phyloP scores from a whole-genome alignment of 2,797 vertebrate genomes.

The Esox lucius region DNA sequence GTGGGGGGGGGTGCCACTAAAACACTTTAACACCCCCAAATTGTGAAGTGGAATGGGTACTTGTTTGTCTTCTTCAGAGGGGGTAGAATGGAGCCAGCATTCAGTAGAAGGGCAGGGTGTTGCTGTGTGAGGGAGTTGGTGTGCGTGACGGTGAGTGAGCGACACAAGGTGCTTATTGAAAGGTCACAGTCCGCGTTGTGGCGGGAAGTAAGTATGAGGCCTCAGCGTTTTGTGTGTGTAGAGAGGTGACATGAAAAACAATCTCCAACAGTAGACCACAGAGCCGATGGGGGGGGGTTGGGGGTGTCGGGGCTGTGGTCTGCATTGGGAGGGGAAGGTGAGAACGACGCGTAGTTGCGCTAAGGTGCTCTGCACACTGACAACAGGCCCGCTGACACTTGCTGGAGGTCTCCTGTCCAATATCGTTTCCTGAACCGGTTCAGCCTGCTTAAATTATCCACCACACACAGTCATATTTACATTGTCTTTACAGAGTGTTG shows the following conservation, averaged over 20 bases:
- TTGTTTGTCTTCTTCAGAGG: neutral
- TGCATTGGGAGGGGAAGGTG: slow-evolving; percentile 34
- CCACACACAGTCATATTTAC: too few species aligned
- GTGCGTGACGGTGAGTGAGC: neutral
- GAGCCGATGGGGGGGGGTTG: neutral
- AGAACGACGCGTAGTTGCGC: slow-evolving; percentile 31
- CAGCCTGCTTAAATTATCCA: too few species aligned
- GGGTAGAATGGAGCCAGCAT: neutral
- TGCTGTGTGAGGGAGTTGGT: neutral
- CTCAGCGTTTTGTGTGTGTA: slow-evolving; percentile 30
- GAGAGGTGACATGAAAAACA: slow-evolving; percentile 26
- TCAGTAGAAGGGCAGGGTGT: neutral
- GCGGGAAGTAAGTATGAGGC: slow-evolving; percentile 31
- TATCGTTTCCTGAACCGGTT: too few species aligned
- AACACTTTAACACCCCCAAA: neutral
- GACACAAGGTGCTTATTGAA: neutral
- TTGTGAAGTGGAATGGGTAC: neutral
- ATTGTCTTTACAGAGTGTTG: too few species aligned
- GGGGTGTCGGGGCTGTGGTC: neutral
- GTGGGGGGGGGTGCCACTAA: neutral
- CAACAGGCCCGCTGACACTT: neutral
- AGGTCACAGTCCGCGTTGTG: slow-evolving; percentile 52
- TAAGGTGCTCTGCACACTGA: slow-evolving; percentile 2
- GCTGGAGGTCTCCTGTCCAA: neutral
- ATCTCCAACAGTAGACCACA: slow-evolving; percentile 39